Conservation (phyloP, 1,140 invertebrate species). For the Anoplolepis gracilipes region DNA sequence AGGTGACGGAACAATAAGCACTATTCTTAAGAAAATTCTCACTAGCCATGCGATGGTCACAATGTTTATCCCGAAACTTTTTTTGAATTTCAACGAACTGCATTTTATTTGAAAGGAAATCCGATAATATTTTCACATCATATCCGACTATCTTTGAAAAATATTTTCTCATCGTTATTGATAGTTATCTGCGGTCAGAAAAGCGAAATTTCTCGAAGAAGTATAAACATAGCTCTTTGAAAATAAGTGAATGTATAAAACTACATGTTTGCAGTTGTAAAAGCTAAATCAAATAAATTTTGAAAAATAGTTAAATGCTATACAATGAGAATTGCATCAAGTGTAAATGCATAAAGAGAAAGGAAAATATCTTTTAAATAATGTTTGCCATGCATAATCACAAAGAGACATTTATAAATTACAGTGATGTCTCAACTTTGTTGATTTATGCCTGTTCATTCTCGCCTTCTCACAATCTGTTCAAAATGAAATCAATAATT, state of each 20-base stretch:
- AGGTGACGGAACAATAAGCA: slow-evolving; percentile 68
- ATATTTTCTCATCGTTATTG: background rate
- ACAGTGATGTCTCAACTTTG: slow-evolving; percentile 34
- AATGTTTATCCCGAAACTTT: slow-evolving; percentile 25
- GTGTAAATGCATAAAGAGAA: slow-evolving; percentile 13
- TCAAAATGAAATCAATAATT: slow-evolving; percentile 66
- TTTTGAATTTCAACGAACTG: slow-evolving; percentile 20
- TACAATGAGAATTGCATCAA: slow-evolving; percentile 23
- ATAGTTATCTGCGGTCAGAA: slow-evolving; percentile 14
- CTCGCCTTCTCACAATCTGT: slow-evolving; percentile 36
- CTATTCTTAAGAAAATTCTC: slow-evolving; percentile 67
- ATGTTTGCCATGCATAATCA: slow-evolving; percentile 4
- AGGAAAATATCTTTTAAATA: slow-evolving; percentile 5
- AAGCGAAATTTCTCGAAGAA: background rate
- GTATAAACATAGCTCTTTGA: background rate
- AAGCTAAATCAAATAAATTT: slow-evolving; percentile 17
- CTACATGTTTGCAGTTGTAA: background rate
- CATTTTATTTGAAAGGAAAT: slow-evolving; percentile 60
- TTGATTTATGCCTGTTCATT: slow-evolving; percentile 58
- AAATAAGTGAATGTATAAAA: background rate
- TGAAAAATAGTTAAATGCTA: slow-evolving; percentile 19
- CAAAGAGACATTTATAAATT: slow-evolving; percentile 40
- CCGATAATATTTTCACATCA: slow-evolving; percentile 71
- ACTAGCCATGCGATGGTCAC: slow-evolving; percentile 48
- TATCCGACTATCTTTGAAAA: background rate